Base-by-base conservation (phyloP, 2,113 vertebrate species). In the Cyanoliseus patagonus region DNA sequence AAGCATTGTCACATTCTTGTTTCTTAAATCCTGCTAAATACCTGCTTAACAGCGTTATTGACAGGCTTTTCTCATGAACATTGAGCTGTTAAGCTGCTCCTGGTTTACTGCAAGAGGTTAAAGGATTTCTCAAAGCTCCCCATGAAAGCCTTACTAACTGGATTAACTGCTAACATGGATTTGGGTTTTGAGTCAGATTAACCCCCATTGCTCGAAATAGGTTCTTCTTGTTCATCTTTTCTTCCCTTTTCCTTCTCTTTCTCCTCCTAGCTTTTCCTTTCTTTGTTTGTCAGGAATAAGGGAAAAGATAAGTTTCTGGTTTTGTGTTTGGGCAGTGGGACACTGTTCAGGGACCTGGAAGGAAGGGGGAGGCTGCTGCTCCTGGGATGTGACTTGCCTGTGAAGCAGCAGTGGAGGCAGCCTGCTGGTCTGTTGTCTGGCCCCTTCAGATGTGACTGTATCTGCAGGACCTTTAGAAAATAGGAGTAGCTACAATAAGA, bases 91-190 rank as follows among this genome's bases (percentile, higher is more conserved):
- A 95, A 96, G 94, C 96, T 95, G 72, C 83, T 95, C 66, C 86
- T 94, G 83, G 91, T 96, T 96, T 97, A 90, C 92, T 90, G 91
- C 78, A 86, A 96, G 96, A 97, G 95, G 97, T 97, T 97, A 96
- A 97, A 96, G 97, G 97, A 96, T 98, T 97, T 98, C 92, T 95
- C 92, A 97, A 97, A 98, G 93, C 98, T 96, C 92, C 51, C 95
- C 91, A 93, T 93, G 97, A 98, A 98, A 98, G 97, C 97, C 86
- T 91, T 94, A 94, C 94, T 98, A 98, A 98, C 96, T 97, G 97
- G 97, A 98, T 98, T 98, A 98, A 88, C 97, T 80, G 88, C 97
- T 98, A 96, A 98, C 97, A 96, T 85, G 97, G 97, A 97, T 95
- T 96, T 96, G 96, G 88, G 95, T 88, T 98, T 97, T 97, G 91